Base-by-base conservation (phyloP, 2,888 invertebrate species). In the Meandrusa payeni region DNA sequence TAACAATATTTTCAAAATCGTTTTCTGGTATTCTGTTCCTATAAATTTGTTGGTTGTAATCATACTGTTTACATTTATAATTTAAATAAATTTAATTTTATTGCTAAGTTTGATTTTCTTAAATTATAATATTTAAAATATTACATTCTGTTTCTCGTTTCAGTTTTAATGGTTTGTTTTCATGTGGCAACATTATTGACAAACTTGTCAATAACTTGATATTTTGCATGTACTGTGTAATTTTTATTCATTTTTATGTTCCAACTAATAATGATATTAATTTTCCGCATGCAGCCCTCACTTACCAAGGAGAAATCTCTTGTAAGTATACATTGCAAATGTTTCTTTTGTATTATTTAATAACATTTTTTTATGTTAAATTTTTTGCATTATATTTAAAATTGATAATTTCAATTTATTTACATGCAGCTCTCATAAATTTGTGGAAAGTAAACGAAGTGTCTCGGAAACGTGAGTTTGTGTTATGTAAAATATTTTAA, bases 201-300 rank as follows among this genome's bases (percentile, higher is more conserved):
- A 15, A n/a, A 29, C 13, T 4, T 4, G 23, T 23, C 2, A 27
- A 27, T 27, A 27, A 27, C 13, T 5, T 34, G 26, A 10, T 33
- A 12, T 11, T 40, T 32, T 22, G 23, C 37, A 37, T 46, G 32
- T 13, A 40, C 12, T 37, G 6, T 32, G 34, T 33, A 13, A 13
- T 43, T 46, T 20, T 40, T 40, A 28, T 50, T 44, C 56, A 49
- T 51, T 57, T 55, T 37, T 22, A 52, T n/a, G n/a, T 49, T 60
- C 54, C 60, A 48, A 69, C 67, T 69, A 69, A 47, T 57, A 49
- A 52, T 55, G 47, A 27, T 12, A 41, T 72, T 70, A 71, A 73
- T 78, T 85, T 80, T 77, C 59, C 62, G 86, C 86, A 86, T 85
- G 86, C 82, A 88, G 88, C 80, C 83, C 88, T 51, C 88, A 88